These are phyloP conservation scores for Heliconius sara DNA, from an alignment of 2,888 invertebrate genomes.

Conservation along the genomic window DNA sequence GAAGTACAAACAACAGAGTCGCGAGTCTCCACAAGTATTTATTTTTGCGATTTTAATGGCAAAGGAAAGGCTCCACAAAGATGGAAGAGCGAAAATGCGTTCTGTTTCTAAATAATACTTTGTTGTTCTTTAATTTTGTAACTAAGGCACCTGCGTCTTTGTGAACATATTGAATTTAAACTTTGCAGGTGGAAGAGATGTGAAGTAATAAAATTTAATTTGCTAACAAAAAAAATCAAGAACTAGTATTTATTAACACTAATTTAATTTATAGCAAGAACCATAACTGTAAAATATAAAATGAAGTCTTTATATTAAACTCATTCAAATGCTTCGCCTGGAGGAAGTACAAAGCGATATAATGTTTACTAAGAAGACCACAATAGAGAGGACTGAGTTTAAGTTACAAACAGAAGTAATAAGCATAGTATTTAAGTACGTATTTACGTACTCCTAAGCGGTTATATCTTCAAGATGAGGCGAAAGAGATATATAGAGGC, in stretches of 20 bases:
- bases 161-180: neutral
- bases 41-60: constrained; percentile 25
- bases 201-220: neutral
- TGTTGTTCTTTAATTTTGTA: constrained; percentile 7
- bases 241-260: neutral
- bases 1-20: constrained; percentile 10
- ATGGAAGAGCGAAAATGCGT: constrained; percentile 1
- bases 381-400: neutral
- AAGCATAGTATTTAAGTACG: too few relatives aligned
- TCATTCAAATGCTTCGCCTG: constrained; percentile 10
- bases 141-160: constrained; percentile 4
- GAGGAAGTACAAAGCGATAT: neutral
- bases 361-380: neutral
- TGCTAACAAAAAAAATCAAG: neutral
- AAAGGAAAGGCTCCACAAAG: constrained; percentile 14
- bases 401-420: too few relatives aligned
- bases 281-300: neutral
- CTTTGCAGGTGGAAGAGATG: neutral
- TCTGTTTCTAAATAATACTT: constrained; percentile 10
- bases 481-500: too few relatives aligned
- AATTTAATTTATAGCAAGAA: neutral
- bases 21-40: constrained; percentile 21
- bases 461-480: too few relatives aligned
- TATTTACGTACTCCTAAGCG: too few relatives aligned
- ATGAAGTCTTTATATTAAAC: neutral